Evolutionary conservation across 2,888 invertebrate genomes (phyloP).

Genomic region (Mylabris sibirica): DNA sequence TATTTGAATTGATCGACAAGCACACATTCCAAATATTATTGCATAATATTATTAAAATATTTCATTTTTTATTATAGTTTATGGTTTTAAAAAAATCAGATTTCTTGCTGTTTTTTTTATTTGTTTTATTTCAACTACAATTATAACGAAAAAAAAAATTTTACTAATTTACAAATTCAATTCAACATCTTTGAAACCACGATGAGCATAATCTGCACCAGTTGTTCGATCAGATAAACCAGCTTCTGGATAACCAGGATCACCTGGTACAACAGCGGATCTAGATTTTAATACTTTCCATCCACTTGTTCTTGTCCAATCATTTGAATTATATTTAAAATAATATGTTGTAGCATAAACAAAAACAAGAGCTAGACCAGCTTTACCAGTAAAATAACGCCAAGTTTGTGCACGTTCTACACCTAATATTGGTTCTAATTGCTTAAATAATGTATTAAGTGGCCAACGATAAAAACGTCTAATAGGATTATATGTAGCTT

Average conservation of each 20-base stretch:
- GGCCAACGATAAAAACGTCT: constrained; percentile 79
- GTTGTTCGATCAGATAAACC: constrained; percentile 63
- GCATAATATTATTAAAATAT: too few relatives aligned
- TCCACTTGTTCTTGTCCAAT: constrained; percentile 81
- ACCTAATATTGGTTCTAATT: constrained; percentile 70
- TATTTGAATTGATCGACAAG: not conserved
- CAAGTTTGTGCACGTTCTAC: constrained; percentile 61
- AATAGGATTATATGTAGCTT: constrained; percentile 76
- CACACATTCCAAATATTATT: constrained; percentile 29
- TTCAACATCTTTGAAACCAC: constrained; percentile 72
- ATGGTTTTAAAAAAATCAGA: not conserved
- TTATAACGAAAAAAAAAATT: too few relatives aligned
- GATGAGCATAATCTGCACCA: constrained; percentile 73
- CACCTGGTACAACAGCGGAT: constrained; percentile 70
- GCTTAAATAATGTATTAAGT: constrained; percentile 69
- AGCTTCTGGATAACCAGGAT: constrained; percentile 72
- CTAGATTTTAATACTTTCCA: constrained; percentile 71
- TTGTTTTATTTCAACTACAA: constrained; percentile 14
- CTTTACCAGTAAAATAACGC: constrained; percentile 66
- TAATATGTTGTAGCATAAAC: constrained; percentile 74
- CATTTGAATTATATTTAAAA: constrained; percentile 81
- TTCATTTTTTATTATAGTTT: not conserved
- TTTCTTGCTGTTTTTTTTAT: not conserved
- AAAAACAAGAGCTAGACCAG: constrained; percentile 62
- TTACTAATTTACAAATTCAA: constrained; percentile 51